Evolutionary conservation across 2,113 vertebrate genomes (phyloP).

Genomic region (Taxidea taxus): DNA sequence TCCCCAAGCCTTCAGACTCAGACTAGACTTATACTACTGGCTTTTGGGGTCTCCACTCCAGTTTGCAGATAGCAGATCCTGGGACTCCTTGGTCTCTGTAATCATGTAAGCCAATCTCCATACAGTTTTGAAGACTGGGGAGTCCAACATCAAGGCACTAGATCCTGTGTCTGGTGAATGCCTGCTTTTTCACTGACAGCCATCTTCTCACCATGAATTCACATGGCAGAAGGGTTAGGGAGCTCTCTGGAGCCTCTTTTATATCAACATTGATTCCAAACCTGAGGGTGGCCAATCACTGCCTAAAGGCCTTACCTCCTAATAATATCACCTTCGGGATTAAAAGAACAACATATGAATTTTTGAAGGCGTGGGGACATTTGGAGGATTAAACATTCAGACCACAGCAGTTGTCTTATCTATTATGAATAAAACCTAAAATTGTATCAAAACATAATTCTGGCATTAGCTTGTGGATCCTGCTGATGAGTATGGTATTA

Average conservation of each 20-base stretch:
- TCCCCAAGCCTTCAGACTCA: neutral
- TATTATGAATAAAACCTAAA: neutral
- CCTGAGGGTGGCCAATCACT: neutral
- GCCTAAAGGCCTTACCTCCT: neutral
- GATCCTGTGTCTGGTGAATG: neutral
- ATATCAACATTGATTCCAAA: neutral
- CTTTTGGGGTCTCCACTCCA: neutral
- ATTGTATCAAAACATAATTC: neutral
- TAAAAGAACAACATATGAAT: neutral
- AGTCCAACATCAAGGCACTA: neutral
- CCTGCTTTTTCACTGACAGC: neutral
- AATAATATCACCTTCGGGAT: neutral
- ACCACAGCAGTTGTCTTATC: neutral
- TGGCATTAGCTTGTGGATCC: neutral
- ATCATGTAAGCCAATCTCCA: neutral
- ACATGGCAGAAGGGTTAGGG: too few species aligned
- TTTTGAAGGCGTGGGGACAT: neutral
- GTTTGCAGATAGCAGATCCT: neutral
- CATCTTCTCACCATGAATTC: neutral
- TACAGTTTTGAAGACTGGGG: neutral
- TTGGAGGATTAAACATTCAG: neutral
- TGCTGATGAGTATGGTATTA: neutral
- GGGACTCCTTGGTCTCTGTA: neutral
- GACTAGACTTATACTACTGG: neutral
- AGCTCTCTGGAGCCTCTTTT: neutral